Base-by-base conservation (phyloP, 2,113 vertebrate genomes). In the Odocoileus virginianus region DNA sequence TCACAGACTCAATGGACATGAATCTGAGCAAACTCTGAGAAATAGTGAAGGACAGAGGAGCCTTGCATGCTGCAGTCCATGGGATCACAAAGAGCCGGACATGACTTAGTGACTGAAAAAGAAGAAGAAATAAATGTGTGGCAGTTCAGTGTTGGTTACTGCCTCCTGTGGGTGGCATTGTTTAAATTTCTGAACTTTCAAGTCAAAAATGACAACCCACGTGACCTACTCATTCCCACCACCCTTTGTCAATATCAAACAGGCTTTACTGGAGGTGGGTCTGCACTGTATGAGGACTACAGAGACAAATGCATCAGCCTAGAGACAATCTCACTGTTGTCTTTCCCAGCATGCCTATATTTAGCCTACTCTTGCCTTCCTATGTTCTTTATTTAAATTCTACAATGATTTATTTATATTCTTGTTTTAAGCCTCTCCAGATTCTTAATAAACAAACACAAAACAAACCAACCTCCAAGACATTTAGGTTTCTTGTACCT, bases 341-440 rank as follows among this genome's bases (percentile, higher is more conserved):
- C 81, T 86, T 91, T 57, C 43, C 23, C 55, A 55, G 57, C 33
- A 74, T 30, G 28, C 3, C 19, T 87, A 5, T 60, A 50, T 88
- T 60, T 87, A 85, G 50, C 45, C 90, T 85, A 30, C 36, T 89
- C 43, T 95, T 45, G 28, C 33, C 45, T 89, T 36, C 15, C 33
- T 85, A 33, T 61, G 67, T 33, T 93, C 33, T 94, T 91, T 58
- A 85, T 79, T 86, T 89, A 89, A 95, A 89, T 84, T 43, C 64
- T 78, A 64, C 50, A 40, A 87, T 45, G 86, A 94, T 89, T 95
- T 90, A 82, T 86, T 86, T 89, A 91, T 33, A 90, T 79, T 87
- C 30, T 84, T 83, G 11, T 47, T 92, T 81, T 64, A 94, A 94
- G 47, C 30, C n/a, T 91, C 43, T 86, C 94, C 30, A 54, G n/a